Base-by-base conservation (phyloP, 2,113 vertebrate species). In the Anser brachyrhynchus region DNA sequence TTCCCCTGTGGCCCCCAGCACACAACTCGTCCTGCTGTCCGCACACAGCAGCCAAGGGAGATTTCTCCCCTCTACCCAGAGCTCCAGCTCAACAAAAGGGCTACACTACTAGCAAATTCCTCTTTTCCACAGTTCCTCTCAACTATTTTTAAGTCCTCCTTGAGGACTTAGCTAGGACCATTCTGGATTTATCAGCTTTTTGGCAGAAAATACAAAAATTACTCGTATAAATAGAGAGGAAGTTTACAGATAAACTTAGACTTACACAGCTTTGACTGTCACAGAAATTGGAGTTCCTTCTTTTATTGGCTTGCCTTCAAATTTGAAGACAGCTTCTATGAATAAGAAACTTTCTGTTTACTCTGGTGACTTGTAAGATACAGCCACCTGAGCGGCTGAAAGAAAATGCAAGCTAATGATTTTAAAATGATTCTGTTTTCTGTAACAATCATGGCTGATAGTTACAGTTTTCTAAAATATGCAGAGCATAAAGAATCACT, bases 11-110 rank as follows among this genome's bases (percentile, higher is more conserved):
- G 69, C 26, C 71, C 10, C 54, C 3, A 70, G 67, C 33, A 37
- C 70, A 16, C 4, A 35, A 44, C 26, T 77, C 5, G 0, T 73
- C 72, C 54, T 12, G 35, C 25, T 0, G 0, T 14, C 70, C 4
- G 2, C 74, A 41, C 44, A 19, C 58, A 52, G 66, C 1, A 2
- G 39, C 57, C 21, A 46, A 62, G 9, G 13, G 41, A 81, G 46
- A 23, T 58, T 74, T 77, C 57, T 72, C 25, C 17, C 20, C 21
- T 72, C 71, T 86, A 0, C 0, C 12, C 25, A 23, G 59, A 66
- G 51, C 11, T 65, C 37, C 37, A 44, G 65, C 16, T 44, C 12
- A 85, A 81, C 13, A 74, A 37, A 52, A 87, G 22, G 13, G 28
- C 33, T 76, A 28, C 0, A 1, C 16, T 41, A 16, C 31, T 23